These are phyloP conservation scores for Coregonus sp. DNA, from an alignment of 2,797 vertebrate species.

Conservation along the genomic window DNA sequence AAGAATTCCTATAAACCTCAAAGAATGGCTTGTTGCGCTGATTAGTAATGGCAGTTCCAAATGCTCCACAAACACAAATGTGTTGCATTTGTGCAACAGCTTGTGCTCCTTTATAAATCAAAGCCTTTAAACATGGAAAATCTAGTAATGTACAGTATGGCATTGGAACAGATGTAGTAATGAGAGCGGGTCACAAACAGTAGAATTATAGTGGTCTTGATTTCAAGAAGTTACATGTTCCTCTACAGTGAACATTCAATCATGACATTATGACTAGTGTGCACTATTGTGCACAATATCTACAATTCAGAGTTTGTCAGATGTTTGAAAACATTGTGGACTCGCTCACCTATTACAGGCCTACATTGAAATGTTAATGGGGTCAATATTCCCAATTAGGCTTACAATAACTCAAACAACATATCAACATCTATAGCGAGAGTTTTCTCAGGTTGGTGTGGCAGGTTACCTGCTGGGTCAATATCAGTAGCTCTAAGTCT, in stretches of 20 bases:
- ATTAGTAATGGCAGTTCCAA: background rate
- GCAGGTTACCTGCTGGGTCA: conserved; percentile 16
- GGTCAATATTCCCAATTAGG: conserved; percentile 46
- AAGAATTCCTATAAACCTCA: conserved; percentile 1
- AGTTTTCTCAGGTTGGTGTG: conserved; percentile 21
- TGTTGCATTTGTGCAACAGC: background rate
- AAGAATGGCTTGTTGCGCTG: background rate
- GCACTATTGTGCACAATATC: too few species aligned
- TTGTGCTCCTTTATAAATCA: background rate
- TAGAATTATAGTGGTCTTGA: too few species aligned
- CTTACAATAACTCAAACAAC: conserved; percentile 40
- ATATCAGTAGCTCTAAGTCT: too few species aligned
- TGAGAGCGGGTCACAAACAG: too few species aligned
- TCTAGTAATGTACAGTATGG: background rate
- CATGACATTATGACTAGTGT: background rate
- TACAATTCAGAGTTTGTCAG: too few species aligned
- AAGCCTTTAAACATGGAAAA: background rate
- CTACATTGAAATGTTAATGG: background rate
- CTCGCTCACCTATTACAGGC: background rate
- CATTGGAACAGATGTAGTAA: background rate
- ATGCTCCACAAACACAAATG: background rate
- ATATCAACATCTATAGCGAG: conserved; percentile 30
- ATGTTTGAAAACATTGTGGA: background rate
- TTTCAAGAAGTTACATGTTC: too few species aligned
- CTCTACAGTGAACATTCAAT: background rate